Evolutionary conservation across 2,113 vertebrate genomes (phyloP).

Genomic region (Cynopterus brachyotis): DNA sequence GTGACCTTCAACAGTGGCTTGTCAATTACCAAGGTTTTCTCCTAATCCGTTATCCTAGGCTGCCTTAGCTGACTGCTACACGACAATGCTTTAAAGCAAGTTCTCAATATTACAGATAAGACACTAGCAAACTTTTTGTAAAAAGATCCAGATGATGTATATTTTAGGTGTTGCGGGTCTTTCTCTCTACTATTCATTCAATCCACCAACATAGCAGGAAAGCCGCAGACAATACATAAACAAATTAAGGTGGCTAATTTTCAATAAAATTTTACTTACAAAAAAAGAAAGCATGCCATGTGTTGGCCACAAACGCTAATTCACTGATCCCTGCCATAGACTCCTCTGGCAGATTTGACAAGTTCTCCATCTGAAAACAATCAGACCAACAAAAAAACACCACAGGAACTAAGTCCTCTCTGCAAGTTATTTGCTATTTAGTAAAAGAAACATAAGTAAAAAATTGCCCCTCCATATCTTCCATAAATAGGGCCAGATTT

Average conservation of each 20-base stretch:
- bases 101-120: background rate
- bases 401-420: slow-evolving; percentile 83
- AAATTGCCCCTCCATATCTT: slow-evolving; percentile 64
- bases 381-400: slow-evolving; percentile 86
- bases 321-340: background rate
- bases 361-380: slow-evolving; percentile 82
- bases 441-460: slow-evolving; percentile 52
- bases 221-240: background rate
- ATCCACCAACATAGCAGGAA: background rate
- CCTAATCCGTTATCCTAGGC: background rate
- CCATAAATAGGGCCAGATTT: slow-evolving; percentile 36
- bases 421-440: slow-evolving; percentile 70
- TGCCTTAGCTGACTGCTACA: background rate
- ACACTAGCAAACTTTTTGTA: background rate
- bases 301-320: background rate
- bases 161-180: background rate
- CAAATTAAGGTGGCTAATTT: background rate
- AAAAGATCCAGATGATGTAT: background rate
- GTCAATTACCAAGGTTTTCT: background rate
- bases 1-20: background rate
- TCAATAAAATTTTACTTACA: slow-evolving; percentile 1
- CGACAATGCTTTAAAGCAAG: background rate
- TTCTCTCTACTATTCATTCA: background rate
- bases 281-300: background rate
- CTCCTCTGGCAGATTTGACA: background rate